phyloP scores from a whole-genome alignment of 1,140 invertebrate genomes.

The Drosophila lacertosa region DNA sequence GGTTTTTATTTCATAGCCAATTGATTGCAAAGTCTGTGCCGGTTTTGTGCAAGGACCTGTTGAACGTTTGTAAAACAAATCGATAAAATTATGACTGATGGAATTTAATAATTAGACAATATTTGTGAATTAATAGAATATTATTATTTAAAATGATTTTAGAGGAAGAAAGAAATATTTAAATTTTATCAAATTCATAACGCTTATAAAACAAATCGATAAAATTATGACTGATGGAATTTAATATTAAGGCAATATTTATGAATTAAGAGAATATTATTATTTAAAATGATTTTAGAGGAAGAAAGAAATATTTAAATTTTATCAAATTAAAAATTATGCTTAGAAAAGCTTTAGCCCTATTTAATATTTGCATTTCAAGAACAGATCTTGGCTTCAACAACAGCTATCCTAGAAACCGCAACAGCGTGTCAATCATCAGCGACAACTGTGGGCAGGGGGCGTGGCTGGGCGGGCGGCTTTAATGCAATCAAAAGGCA shows the following conservation, averaged over 20 bases:
- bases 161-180: too few relatives aligned
- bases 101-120: too few relatives aligned
- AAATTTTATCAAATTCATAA: too few relatives aligned
- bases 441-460: background rate
- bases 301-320: too few relatives aligned
- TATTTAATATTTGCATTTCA: conserved; percentile 12
- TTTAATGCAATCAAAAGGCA: conserved; percentile 67
- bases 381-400: conserved; percentile 17
- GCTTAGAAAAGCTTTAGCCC: background rate
- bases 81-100: too few relatives aligned
- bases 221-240: too few relatives aligned
- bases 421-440: conserved; percentile 53
- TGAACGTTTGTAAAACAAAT: too few relatives aligned
- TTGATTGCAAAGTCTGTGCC: conserved; percentile 1
- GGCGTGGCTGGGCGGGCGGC: background rate
- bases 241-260: too few relatives aligned
- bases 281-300: background rate
- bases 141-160: background rate
- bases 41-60: background rate
- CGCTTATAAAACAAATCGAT: too few relatives aligned
- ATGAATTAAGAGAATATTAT: background rate
- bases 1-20: background rate
- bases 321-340: too few relatives aligned
- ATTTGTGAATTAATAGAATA: too few relatives aligned
- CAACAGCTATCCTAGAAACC: conserved; percentile 51